Evolutionary conservation across 2,888 invertebrate genomes (phyloP), one percentile per base, ranked within the genome.

Genomic region (Synergus japonicus): DNA sequence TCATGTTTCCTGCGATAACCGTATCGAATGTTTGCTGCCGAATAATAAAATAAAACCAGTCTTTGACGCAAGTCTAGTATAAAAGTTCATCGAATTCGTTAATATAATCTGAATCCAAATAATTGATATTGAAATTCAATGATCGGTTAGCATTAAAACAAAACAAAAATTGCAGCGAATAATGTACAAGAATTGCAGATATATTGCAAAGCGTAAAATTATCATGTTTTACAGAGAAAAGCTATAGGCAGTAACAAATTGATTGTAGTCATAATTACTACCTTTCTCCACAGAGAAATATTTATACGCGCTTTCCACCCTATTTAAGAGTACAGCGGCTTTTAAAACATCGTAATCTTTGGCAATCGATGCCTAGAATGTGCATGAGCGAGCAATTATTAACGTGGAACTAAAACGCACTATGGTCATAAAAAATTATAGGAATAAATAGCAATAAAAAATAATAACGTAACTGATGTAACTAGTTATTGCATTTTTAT

Each of bases 41-140:
- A 37, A 49, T 69, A 22, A 54, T 69, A 22, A 54, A 58, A 73
- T 73, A 54, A 73, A 73, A 73, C 73, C 15, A 10, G 8, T 49
- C n/a, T n/a, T 58, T 73, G n/a, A 43, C 66, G 0, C 37, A 66
- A 43, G 29, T 46, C 43, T 22, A 46, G 29, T 46, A 43, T 46
- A 46, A 67, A 29, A 29, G 4, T 46, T 44, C 46, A 67, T 46
- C 8, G 8, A 22, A 67, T 67, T 46, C 22, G 12, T 67, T 44
- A 67, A 67, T 12, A 29, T 1, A 1, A 63, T 29, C 22, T 22
- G 13, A 13, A 2, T 46, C 10, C 8, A 46, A 46, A 13, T 29
- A 46, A 67, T 22, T 43, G 18, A 22, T 15, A 18, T 2, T n/a
- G 10, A 67, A 67, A 18, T 46, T 67, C 13, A 67, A 1, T 66